phyloP scores from a whole-genome alignment of 2,113 vertebrate genomes.

The Siniperca knerii region DNA sequence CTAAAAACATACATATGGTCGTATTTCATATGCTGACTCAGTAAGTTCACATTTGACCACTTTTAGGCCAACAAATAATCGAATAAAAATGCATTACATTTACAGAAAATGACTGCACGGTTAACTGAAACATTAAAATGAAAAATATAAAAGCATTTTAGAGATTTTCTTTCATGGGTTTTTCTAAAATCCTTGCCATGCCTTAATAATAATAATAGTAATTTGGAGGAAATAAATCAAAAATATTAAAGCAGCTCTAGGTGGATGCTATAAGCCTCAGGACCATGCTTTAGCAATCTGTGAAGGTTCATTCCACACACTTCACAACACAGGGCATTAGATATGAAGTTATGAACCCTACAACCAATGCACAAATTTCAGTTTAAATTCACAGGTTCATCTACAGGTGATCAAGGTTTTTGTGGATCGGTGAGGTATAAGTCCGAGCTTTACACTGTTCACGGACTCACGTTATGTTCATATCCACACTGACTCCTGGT shows the following conservation, averaged over 20 bases:
- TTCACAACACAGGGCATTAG: neutral
- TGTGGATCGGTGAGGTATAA: neutral
- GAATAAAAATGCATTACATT: neutral
- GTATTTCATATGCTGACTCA: neutral
- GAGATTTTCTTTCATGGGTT: neutral
- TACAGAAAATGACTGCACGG: neutral
- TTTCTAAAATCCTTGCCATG: neutral
- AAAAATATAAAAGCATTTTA: neutral
- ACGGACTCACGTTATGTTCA: constrained; percentile 94
- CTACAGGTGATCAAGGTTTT: neutral
- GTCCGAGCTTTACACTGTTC: neutral
- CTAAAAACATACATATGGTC: neutral
- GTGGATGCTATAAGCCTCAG: neutral
- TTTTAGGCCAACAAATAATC: constrained; percentile 2
- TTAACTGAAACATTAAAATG: neutral
- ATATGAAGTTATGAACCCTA: neutral
- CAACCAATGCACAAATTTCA: neutral
- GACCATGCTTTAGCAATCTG: neutral
- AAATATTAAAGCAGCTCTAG: neutral
- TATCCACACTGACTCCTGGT: constrained; percentile 95
- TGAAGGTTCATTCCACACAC: neutral
- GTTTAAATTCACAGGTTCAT: neutral
- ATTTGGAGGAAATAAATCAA: neutral
- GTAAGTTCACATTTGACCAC: neutral
- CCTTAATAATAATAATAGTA: neutral